Percentiles rank a stretch among this genome's conserved stretches.
phyloP scores from a whole-genome alignment of 1,140 invertebrate species.

The Halesus radiatus region DNA sequence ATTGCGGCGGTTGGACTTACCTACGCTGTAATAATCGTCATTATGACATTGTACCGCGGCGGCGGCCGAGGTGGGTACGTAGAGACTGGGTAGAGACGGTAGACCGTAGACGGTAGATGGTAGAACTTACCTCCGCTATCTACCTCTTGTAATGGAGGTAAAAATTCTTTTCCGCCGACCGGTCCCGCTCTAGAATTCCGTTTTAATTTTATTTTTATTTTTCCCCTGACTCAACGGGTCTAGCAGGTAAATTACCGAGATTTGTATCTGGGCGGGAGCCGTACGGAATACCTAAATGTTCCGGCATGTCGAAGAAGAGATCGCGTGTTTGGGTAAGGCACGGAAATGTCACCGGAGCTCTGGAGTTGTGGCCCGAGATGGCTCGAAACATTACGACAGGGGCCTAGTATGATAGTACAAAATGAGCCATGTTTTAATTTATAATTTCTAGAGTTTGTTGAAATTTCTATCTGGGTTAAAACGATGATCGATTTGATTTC shows the following conservation, averaged over 20 bases:
- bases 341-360: constrained; percentile 18
- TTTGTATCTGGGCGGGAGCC: constrained; percentile 21
- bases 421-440: too few species aligned
- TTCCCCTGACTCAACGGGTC: constrained; percentile 10
- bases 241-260: constrained; percentile 34
- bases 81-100: too few species aligned
- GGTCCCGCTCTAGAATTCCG: constrained; percentile 11
- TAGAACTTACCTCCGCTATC: too few species aligned
- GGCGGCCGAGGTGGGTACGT: neutral
- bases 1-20: constrained; percentile 41
- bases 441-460: neutral
- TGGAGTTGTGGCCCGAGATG: neutral
- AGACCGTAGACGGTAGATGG: too few species aligned
- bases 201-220: constrained; percentile 20
- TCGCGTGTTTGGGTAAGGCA: constrained; percentile 14
- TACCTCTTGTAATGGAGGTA: constrained; percentile 14
- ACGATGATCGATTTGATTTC: neutral
- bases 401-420: neutral
- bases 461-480: neutral
- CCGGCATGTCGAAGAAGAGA: neutral
- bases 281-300: neutral
- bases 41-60: constrained; percentile 54
- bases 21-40: constrained; percentile 55
- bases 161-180: neutral
- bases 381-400: neutral